These are phyloP conservation scores for Brachypodius melanocephalos DNA, from an alignment of 2,113 vertebrate species.

Conservation along the genomic window DNA sequence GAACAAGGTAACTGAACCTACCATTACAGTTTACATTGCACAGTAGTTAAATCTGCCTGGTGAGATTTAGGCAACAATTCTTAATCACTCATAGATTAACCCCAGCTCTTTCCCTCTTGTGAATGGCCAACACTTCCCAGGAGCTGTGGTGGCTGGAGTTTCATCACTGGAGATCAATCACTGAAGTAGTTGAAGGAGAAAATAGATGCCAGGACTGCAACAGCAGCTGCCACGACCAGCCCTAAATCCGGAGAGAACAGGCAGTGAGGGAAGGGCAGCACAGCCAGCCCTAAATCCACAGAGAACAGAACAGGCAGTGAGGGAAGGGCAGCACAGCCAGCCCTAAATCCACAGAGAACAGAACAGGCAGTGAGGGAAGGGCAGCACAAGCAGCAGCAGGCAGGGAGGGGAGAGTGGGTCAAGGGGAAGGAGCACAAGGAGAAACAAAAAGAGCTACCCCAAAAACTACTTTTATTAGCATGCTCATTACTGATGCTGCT, in stretches of 20 bases:
- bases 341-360: background rate
- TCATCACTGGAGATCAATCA: slow-evolving; percentile 70
- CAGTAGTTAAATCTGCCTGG: background rate
- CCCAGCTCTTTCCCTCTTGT: background rate
- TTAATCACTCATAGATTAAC: background rate
- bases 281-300: slow-evolving; percentile 32
- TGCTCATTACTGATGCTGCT: background rate
- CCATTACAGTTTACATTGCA: slow-evolving; percentile 10
- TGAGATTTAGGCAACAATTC: slow-evolving; percentile 14
- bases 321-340: background rate
- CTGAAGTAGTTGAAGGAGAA: slow-evolving; percentile 79
- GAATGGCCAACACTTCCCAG: background rate
- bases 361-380: background rate
- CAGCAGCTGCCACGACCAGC: slow-evolving; percentile 65
- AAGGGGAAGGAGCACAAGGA: background rate
- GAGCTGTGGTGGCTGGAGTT: background rate
- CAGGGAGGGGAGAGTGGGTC: background rate
- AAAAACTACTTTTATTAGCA: background rate
- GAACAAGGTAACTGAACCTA: slow-evolving; percentile 45
- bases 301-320: slow-evolving; percentile 38
- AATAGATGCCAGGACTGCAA: slow-evolving; percentile 66
- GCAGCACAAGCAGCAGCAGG: background rate
- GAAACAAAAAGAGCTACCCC: background rate
- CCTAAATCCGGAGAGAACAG: slow-evolving; percentile 65
- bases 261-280: background rate